Conservation (phyloP, 2,113 vertebrate species). For the Sebastes fasciatus region DNA sequence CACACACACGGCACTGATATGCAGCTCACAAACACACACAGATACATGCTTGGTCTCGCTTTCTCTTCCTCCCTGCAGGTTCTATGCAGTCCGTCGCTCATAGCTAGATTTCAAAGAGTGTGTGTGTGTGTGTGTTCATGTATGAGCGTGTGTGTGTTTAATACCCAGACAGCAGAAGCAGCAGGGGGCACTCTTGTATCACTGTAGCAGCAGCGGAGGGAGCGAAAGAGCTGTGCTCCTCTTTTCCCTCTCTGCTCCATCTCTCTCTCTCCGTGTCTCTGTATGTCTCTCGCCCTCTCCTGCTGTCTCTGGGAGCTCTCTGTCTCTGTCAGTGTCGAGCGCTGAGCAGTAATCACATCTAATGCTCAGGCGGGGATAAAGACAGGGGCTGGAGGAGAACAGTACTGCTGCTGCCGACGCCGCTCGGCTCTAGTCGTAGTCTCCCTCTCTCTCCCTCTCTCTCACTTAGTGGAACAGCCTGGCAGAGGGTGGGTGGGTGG, state of each 20-base stretch:
- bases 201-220: slow-evolving; percentile 63
- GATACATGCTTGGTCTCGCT: slow-evolving; percentile 37
- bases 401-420: slow-evolving; percentile 66
- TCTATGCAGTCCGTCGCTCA: slow-evolving; percentile 20
- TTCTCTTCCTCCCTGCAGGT: slow-evolving; percentile 34
- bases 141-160: slow-evolving; percentile 16
- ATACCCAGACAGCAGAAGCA: slow-evolving; percentile 71
- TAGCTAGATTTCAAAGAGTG: slow-evolving; percentile 56
- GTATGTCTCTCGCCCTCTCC: slow-evolving; percentile 69
- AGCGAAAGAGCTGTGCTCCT: slow-evolving; percentile 49
- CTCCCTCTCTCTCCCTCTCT: slow-evolving; percentile 52
- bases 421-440: slow-evolving; percentile 53
- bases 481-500: slow-evolving; percentile 44
- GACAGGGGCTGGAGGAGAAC: slow-evolving; percentile 77
- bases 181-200: slow-evolving; percentile 95
- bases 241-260: slow-evolving; percentile 35
- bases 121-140: slow-evolving; percentile 19
- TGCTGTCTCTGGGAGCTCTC: slow-evolving; percentile 80
- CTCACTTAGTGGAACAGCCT: slow-evolving; percentile 57
- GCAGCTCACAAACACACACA: slow-evolving; percentile 27
- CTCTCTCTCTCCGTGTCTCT: slow-evolving; percentile 47
- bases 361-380: slow-evolving; percentile 86
- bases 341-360: slow-evolving; percentile 90
- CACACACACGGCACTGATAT: background rate
- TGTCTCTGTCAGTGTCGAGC: slow-evolving; percentile 82